Evolutionary conservation across 2,888 invertebrate species (phyloP), one percentile per base, ranked within the genome.

Genomic region (Xylophagus ater): DNA sequence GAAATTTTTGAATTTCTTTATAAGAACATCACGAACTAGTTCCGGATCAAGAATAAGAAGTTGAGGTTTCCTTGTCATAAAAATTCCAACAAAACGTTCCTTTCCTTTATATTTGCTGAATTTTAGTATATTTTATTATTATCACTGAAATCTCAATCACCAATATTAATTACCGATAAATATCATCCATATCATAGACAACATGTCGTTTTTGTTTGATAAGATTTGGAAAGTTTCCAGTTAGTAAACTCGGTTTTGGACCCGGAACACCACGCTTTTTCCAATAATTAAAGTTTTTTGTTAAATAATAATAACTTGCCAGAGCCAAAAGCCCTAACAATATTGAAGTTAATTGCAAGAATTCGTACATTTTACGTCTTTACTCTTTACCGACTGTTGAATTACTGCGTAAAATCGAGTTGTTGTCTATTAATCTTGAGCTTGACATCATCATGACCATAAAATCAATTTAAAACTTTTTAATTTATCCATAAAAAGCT

Each of bases 31-130:
- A 21, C 54, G 59, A 3, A 60, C 48, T 2, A 57, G 26, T 4
- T 59, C 55, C 2, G 53, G 53, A 43, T 62, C 60, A 8, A 51
- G 47, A 0, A 59, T 2, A 1, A 62, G 8, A 1, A 60, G 39
- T 4, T 53, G 10, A 0, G 62, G 62, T 0, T 35, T 40, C 2
- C 45, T 43, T 6, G 51, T 37, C 4, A 43, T 44, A 34, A 50
- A 66, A 9, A 61, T 44, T 1, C 66, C 66, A 10, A 60, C 49
- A 26, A 56, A 49, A 21, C 34, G 26, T 2, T 44, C 42, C 15
- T 34, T 32, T 10, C 40, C 37, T 38, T 46, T 46, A 26, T 42
- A 47, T 21, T 46, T 25, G 5, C 49, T 46, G 23, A 10, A 35
- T 14, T 29, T 18, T 25, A 14, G 12, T 24, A 15, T 12, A 26